phyloP scores from a whole-genome alignment of 1,140 invertebrate genomes.

The Pinna nobilis region DNA sequence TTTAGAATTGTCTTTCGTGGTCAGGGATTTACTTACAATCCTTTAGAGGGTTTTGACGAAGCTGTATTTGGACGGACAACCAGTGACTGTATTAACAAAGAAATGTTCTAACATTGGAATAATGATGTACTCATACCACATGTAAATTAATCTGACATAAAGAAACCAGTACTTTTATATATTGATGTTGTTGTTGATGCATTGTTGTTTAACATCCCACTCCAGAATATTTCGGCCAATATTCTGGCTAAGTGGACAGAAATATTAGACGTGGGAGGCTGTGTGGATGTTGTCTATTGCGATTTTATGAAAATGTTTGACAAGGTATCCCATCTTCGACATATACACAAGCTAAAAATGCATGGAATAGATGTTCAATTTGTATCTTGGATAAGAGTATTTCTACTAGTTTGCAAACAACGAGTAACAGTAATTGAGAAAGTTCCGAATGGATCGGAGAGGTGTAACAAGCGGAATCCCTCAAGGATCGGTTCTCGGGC shows the following conservation, averaged over 20 bases:
- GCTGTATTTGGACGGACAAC: too few species aligned
- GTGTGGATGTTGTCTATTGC: slow-evolving; percentile 3
- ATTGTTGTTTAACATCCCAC: too few species aligned
- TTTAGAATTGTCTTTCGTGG: too few species aligned
- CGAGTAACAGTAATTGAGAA: background rate
- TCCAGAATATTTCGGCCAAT: too few species aligned
- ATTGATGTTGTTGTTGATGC: too few species aligned
- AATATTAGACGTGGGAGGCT: background rate
- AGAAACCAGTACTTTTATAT: too few species aligned
- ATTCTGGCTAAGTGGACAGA: slow-evolving; percentile 9
- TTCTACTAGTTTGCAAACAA: background rate
- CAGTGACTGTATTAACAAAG: too few species aligned
- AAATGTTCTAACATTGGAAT: too few species aligned
- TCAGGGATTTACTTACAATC: too few species aligned
- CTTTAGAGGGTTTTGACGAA: too few species aligned
- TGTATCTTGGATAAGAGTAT: background rate
- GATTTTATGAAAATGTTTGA: slow-evolving; percentile 14
- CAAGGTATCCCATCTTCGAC: background rate
- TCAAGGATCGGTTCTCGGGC: background rate
- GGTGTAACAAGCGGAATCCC: slow-evolving; percentile 3
- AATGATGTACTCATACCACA: too few species aligned
- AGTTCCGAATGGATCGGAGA: background rate
- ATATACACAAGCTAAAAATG: background rate
- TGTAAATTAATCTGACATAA: too few species aligned
- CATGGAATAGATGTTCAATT: background rate